Evolutionary conservation across 1,140 invertebrate species (phyloP), one percentile per base, ranked within the genome.

Genomic region (Danaus plexippus): DNA sequence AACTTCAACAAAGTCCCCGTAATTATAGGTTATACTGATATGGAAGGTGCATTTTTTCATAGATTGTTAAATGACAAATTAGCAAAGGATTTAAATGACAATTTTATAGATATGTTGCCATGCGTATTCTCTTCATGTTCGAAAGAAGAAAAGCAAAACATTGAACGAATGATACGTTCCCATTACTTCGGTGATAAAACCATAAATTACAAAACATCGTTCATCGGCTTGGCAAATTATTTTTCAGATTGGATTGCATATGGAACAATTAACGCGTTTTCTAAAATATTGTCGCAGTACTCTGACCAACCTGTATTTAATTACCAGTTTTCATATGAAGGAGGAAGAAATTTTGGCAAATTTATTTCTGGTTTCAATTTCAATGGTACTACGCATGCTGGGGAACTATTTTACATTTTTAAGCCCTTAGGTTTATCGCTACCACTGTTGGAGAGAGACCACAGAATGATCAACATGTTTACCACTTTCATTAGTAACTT

Each of bases 341-440:
- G 80, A 1, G 61, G 55, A 10, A 69, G 83, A 15, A 77, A 84
- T 22, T 81, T 77, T 46, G 75, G 73, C 0, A 83, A 77, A 49
- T 65, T 47, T 15, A 64, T 51, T 45, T 54, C 48, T 9, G 54
- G 61, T 1, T 32, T 63, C 3, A 9, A 52, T 9, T 44, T 71
- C 10, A 40, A 61, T 8, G 76, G 77, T 0, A 75, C 80, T 0
- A 69, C 74, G 1, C 83, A 86, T 48, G 71, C 74, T 1, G 83
- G 80, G 22, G 83, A 86, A 48, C 45, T 86, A 0, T 84, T 86
- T 58, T 86, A 86, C 64, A 51, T 83, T 8, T 84, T 83, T 48
- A 80, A 81, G 52, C 83, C 83, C 6, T 65, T 54, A 10, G 83
- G 80, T 0, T 44, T 86, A n/a, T 43, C 73, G 5, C 52, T 84